phyloP scores from a whole-genome alignment of 2,888 invertebrate genomes.

The Molorchus minor region DNA sequence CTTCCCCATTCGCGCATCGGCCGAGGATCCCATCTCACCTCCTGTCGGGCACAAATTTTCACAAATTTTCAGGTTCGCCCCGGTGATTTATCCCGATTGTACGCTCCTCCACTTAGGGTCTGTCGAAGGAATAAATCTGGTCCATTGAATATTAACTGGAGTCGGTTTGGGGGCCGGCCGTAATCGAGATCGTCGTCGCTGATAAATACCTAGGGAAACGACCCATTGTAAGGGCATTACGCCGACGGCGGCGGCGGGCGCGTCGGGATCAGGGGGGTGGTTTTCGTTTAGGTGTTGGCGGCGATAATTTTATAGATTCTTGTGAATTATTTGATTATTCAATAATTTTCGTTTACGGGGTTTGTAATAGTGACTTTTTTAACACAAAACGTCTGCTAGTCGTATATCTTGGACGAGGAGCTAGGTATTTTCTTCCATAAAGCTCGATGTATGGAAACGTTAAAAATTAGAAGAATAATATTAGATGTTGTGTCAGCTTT shows the following conservation, averaged over 20 bases:
- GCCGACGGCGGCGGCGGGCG: neutral
- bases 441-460: no score
- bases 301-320: no score
- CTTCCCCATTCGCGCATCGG: neutral
- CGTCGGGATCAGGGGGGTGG: no score
- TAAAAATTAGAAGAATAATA: no score
- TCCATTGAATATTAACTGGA: conserved; percentile 28
- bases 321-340: no score
- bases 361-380: neutral
- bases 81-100: conserved; percentile 35
- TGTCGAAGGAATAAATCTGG: conserved; percentile 28
- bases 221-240: neutral
- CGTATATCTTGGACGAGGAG: no score
- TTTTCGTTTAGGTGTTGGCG: neutral
- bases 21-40: neutral
- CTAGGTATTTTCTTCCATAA: no score
- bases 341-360: neutral
- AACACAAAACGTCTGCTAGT: no score
- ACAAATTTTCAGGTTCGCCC: conserved; percentile 36
- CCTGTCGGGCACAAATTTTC: conserved; percentile 33
- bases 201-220: conserved; percentile 9
- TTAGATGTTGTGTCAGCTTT: no score
- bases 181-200: neutral
- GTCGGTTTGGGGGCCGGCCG: neutral
- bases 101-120: conserved; percentile 25